Conservation (phyloP, 2,113 vertebrate species). For the Myocastor coypus region DNA sequence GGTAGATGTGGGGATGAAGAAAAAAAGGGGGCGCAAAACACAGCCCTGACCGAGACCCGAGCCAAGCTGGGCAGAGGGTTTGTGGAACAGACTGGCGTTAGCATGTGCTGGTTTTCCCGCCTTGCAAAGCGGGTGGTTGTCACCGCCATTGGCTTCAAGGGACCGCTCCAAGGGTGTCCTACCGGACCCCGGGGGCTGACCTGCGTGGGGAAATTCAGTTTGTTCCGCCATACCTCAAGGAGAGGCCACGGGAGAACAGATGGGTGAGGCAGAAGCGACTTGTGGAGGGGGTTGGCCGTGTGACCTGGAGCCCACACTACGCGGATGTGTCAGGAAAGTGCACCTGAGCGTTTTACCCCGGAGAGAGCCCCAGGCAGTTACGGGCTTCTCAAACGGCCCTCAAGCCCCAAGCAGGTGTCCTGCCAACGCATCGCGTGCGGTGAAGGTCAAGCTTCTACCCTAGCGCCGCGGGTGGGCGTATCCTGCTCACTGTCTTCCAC, state of each 20-base stretch:
- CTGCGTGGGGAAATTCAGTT: no score
- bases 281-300: not conserved
- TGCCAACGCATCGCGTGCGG: not conserved
- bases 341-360: not conserved
- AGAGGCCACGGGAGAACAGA: not conserved
- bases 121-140: slow-evolving; percentile 53
- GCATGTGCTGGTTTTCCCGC: slow-evolving; percentile 31
- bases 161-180: not conserved
- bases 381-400: not conserved
- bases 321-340: not conserved
- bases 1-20: not conserved
- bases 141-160: not conserved
- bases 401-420: not conserved
- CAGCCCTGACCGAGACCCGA: not conserved
- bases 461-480: fast-evolving
- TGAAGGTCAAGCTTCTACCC: not conserved
- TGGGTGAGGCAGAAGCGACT: not conserved
- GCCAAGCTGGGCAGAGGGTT: not conserved
- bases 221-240: not conserved
- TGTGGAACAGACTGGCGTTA: not conserved
- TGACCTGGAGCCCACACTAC: not conserved
- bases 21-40: not conserved
- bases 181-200: not conserved
- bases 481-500: fast-evolving
- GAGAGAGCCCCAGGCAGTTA: not conserved